phyloP scores from a whole-genome alignment of 1,140 invertebrate genomes.

The Drosophila burlai region DNA sequence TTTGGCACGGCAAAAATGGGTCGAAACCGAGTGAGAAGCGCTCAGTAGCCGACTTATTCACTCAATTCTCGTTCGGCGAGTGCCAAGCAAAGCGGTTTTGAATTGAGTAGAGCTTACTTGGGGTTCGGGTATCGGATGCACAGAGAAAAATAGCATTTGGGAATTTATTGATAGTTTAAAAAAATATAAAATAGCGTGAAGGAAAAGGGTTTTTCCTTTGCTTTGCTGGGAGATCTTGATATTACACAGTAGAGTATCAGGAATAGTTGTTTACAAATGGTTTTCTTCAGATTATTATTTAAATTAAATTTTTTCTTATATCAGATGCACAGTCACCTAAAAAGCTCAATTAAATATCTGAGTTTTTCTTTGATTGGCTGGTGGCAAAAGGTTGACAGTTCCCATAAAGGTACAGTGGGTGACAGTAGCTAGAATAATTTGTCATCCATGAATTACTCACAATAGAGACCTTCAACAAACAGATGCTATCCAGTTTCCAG shows the following conservation, averaged over 20 bases:
- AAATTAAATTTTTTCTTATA: background rate
- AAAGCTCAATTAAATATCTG: slow-evolving; percentile 17
- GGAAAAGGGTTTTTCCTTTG: too few relatives aligned
- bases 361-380: slow-evolving; percentile 12
- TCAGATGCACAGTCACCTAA: background rate
- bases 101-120: slow-evolving; percentile 7
- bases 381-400: slow-evolving; percentile 24
- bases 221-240: background rate
- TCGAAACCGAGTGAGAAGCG: slow-evolving; percentile 19
- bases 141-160: background rate
- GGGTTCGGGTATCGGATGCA: background rate
- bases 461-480: background rate
- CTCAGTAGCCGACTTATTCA: slow-evolving; percentile 2
- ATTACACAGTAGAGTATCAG: background rate
- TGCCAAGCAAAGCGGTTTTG: slow-evolving; percentile 18
- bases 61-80: slow-evolving; percentile 43
- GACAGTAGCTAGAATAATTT: background rate
- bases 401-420: background rate
- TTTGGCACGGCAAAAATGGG: slow-evolving; percentile 53
- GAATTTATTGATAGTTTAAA: background rate
- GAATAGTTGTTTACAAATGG: too few relatives aligned
- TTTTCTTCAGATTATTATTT: background rate
- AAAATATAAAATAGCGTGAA: background rate
- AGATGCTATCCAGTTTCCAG: slow-evolving; percentile 11
- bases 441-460: background rate